Evolutionary conservation across 2,113 vertebrate genomes (phyloP).

Genomic region (Anhinga anhinga): DNA sequence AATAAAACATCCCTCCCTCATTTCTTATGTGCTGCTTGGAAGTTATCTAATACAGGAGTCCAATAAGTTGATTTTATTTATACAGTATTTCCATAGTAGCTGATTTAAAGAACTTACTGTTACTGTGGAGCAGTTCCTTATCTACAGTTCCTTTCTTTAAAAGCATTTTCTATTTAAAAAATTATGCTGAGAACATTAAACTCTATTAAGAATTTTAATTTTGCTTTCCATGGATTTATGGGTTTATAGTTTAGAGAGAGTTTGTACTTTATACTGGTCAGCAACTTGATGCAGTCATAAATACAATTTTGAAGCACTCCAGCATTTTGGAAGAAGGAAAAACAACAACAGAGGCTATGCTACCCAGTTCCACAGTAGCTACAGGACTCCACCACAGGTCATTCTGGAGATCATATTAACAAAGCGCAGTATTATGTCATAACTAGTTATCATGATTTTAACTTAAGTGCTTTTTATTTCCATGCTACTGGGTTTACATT

Average conservation of each 20-base stretch:
- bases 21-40: neutral
- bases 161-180: neutral
- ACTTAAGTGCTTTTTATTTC: neutral
- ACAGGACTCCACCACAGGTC: neutral
- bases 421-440: neutral
- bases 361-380: neutral
- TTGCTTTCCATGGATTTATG: neutral
- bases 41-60: neutral
- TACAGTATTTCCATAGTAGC: neutral
- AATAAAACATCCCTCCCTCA: neutral
- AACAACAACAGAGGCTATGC: neutral
- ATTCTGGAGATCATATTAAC: rapidly evolving
- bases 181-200: neutral
- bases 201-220: neutral
- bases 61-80: neutral
- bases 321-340: neutral
- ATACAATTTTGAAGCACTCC: neutral
- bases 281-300: neutral
- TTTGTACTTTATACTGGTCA: neutral
- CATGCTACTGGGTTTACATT: neutral
- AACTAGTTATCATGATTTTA: neutral
- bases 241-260: neutral
- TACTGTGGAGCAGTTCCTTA: neutral
- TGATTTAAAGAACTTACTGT: neutral
- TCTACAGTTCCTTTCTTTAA: neutral